These are phyloP conservation scores for Achatina immaculata DNA, from an alignment of 1,140 invertebrate genomes.

Conservation along the genomic window DNA sequence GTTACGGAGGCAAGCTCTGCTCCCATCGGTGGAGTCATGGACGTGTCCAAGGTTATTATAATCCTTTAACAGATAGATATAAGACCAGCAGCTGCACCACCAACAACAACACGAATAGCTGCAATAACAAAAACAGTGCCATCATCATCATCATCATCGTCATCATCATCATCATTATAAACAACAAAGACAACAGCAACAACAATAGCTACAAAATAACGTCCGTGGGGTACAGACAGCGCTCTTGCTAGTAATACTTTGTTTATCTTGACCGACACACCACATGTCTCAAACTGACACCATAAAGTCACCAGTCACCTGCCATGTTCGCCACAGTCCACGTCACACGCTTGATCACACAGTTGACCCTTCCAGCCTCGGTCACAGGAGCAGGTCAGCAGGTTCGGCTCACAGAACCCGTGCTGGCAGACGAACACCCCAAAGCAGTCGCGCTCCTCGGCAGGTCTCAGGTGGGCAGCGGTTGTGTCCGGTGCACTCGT, in stretches of 20 bases:
- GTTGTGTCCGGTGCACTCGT: neutral
- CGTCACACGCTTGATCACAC: constrained; percentile 2
- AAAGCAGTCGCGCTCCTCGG: neutral
- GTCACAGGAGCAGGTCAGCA: neutral
- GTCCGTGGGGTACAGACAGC: neutral
- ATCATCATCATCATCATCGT: neutral
- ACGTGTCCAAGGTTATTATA: too few species aligned
- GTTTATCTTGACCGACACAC: neutral
- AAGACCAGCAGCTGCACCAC: too few species aligned
- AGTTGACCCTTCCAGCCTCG: constrained; percentile 14
- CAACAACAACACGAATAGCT: too few species aligned
- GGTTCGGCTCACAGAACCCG: neutral
- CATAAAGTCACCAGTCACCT: neutral
- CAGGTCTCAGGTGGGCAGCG: neutral
- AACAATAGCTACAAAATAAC: neutral
- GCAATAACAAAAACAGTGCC: neutral
- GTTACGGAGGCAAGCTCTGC: too few species aligned
- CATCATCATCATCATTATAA: neutral
- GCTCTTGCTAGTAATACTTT: neutral
- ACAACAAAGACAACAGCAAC: neutral
- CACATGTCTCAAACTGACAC: neutral
- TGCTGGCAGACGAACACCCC: neutral
- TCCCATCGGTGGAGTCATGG: too few species aligned
- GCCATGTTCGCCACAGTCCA: neutral
- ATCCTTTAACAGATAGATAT: too few species aligned